These are phyloP conservation scores for Nomada flava DNA, from an alignment of 2,888 invertebrate species.

Conservation along the genomic window DNA sequence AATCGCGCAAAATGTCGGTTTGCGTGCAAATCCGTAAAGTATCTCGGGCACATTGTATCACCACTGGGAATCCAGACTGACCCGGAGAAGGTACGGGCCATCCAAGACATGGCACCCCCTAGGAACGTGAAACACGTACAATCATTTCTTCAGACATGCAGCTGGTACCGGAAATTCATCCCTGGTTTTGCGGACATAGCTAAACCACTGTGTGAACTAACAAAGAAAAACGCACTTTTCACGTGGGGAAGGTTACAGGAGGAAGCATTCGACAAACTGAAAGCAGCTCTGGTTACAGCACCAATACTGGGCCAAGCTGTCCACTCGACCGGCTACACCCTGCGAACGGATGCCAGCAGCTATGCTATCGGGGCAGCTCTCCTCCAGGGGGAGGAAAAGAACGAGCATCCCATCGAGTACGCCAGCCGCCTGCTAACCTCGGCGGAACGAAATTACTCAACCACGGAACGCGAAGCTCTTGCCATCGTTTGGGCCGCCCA, in stretches of 20 bases:
- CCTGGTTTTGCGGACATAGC: neutral
- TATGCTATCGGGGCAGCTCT: slow-evolving; percentile 25
- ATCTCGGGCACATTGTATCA: neutral
- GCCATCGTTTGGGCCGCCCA: neutral
- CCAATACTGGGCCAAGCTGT: neutral
- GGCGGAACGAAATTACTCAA: neutral
- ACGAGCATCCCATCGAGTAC: slow-evolving; percentile 20
- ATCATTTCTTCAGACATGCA: neutral
- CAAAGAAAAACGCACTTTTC: neutral
- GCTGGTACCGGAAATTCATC: neutral
- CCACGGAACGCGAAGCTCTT: slow-evolving; percentile 14
- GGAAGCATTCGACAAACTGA: neutral
- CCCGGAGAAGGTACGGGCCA: neutral
- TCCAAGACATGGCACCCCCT: too few relatives aligned
- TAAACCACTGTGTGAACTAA: neutral
- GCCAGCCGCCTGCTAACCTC: slow-evolving; percentile 12
- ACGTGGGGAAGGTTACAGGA: neutral
- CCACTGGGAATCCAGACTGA: neutral
- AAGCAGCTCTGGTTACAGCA: neutral
- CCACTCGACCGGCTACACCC: neutral
- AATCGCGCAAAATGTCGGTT: neutral
- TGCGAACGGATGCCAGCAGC: slow-evolving; percentile 5
- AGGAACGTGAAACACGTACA: too few relatives aligned
- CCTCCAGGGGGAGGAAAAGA: slow-evolving; percentile 6
- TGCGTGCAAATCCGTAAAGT: neutral